phyloP scores from a whole-genome alignment of 92 coral and sea anemone genomes.

The Desmophyllum pertusum region DNA sequence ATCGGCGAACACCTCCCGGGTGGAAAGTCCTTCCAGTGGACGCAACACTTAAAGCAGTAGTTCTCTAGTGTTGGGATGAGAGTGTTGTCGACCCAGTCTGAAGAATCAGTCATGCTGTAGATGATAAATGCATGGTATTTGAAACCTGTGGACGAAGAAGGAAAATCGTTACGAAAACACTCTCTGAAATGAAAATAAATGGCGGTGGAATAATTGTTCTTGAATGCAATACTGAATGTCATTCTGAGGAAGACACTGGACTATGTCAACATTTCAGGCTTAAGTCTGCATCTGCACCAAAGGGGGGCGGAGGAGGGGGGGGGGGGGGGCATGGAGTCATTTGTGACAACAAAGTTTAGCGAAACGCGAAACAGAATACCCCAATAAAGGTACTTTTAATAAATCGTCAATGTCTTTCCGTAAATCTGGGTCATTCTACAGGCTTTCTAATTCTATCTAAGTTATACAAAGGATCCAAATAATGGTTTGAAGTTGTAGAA shows the following conservation, averaged over 20 bases:
- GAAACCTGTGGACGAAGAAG: slow-evolving; percentile 22
- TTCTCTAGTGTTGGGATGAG: slow-evolving; percentile 18
- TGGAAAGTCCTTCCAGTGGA: slow-evolving; percentile 41
- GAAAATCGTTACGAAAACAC: background rate
- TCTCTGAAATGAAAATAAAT: background rate
- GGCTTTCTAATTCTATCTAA: no score
- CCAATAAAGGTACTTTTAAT: background rate
- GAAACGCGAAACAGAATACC: no score
- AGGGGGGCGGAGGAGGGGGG: no score
- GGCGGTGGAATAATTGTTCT: no score
- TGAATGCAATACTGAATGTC: background rate
- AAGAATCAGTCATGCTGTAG: slow-evolving; percentile 15
- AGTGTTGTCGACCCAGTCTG: background rate
- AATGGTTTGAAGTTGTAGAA: no score
- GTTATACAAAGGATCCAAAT: no score
- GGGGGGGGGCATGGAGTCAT: no score
- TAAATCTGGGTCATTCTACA: no score
- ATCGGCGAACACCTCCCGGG: background rate
- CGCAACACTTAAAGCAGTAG: slow-evolving; percentile 26
- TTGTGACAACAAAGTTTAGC: no score
- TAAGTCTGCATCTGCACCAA: no score
- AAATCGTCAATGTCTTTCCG: background rate
- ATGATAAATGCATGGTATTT: slow-evolving; percentile 45
- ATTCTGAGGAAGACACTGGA: no score
- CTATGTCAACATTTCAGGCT: no score